Conservation (phyloP, 2,888 invertebrate species). For the Chrysodeixis includens region DNA sequence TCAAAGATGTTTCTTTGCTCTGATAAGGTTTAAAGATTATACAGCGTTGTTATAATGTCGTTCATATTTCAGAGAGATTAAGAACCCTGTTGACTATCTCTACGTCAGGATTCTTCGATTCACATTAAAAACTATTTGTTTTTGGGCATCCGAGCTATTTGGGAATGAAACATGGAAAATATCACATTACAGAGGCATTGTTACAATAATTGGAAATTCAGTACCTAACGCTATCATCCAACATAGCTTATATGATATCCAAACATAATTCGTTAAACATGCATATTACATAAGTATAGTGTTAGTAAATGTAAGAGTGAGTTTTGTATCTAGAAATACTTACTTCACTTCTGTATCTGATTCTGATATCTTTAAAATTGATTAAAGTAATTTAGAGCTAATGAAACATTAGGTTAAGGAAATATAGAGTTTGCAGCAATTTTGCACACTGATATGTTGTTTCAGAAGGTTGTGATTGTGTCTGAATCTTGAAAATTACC, state of each 20-base stretch:
- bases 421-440: slow-evolving; percentile 34
- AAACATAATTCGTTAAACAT: no score
- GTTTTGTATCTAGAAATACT: no score
- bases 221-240: not conserved
- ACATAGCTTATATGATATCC: not conserved
- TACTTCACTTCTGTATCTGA: no score
- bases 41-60: no score
- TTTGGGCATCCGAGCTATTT: slow-evolving; percentile 5
- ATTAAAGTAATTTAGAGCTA: no score
- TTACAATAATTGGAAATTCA: not conserved
- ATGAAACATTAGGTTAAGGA: no score
- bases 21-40: no score
- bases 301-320: no score
- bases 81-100: not conserved
- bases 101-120: not conserved
- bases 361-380: no score
- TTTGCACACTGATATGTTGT: slow-evolving; percentile 19
- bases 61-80: not conserved
- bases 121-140: not conserved
- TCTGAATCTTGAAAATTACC: no score
- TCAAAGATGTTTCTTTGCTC: no score
- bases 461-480: not conserved
- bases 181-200: not conserved
- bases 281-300: no score
- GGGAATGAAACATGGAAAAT: slow-evolving; percentile 7